Evolutionary conservation across 2,113 vertebrate genomes (phyloP).

Genomic region (Ahaetulla prasina): DNA sequence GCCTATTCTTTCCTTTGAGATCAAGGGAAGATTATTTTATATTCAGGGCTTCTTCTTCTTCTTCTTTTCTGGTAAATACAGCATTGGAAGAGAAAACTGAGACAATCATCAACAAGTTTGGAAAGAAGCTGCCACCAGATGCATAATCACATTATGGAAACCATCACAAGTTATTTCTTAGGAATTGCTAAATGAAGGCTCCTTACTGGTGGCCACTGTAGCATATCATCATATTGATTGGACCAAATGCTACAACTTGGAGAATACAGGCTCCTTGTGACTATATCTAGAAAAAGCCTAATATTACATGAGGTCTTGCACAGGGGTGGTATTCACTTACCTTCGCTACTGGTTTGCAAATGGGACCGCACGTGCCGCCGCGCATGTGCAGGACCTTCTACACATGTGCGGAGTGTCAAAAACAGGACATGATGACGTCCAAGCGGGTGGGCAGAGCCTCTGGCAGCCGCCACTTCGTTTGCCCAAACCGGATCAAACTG

Average conservation of each 20-base stretch:
- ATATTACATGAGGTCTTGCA: neutral
- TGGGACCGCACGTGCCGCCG: too few species aligned
- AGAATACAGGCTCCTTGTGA: neutral
- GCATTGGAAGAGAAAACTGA: neutral
- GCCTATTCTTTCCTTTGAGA: neutral
- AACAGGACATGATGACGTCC: too few species aligned
- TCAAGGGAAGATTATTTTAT: neutral
- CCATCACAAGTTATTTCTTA: neutral
- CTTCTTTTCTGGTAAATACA: neutral
- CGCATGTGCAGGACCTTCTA: too few species aligned
- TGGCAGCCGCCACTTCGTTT: too few species aligned
- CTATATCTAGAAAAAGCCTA: neutral
- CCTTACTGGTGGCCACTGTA: neutral
- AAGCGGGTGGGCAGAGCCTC: too few species aligned
- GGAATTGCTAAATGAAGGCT: neutral
- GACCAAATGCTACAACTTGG: neutral
- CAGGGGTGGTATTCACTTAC: too few species aligned
- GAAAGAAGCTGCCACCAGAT: neutral
- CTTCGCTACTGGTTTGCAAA: too few species aligned
- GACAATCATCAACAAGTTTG: neutral
- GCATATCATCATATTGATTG: neutral
- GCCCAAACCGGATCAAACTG: too few species aligned
- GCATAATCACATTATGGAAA: neutral
- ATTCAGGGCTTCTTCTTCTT: neutral
- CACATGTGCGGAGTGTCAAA: too few species aligned